phyloP scores from a whole-genome alignment of 2,113 vertebrate species.

The Dasypus novemcinctus region DNA sequence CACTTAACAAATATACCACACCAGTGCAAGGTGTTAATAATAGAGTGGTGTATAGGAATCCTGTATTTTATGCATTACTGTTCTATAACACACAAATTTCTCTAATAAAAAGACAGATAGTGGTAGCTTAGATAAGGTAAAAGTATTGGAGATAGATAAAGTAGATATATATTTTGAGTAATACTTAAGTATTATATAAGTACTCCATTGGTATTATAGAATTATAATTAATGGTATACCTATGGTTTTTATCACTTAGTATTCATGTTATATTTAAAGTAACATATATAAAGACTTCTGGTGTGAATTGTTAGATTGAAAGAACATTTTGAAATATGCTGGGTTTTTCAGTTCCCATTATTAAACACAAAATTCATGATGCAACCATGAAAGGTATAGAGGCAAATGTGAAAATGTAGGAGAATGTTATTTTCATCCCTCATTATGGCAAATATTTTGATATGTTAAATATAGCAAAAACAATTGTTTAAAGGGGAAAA shows the following conservation, averaged over 20 bases:
- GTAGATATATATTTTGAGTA: not conserved
- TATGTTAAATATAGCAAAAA: conserved; percentile 2
- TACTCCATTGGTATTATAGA: not conserved
- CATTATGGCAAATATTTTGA: not conserved
- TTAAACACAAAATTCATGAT: not conserved
- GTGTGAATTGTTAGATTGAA: not conserved
- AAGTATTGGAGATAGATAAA: not conserved
- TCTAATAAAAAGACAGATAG: not conserved
- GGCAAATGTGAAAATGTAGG: conserved; percentile 18
- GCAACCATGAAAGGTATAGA: not conserved
- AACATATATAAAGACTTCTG: not conserved
- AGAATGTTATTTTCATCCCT: not conserved
- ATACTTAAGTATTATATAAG: not conserved
- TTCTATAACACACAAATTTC: too few relatives aligned
- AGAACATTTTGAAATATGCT: conserved; percentile 13
- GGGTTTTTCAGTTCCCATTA: not conserved
- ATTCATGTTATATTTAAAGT: conserved; percentile 13
- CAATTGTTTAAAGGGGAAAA: not conserved
- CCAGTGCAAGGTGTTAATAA: too few relatives aligned
- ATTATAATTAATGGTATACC: not conserved
- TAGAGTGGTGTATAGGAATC: too few relatives aligned
- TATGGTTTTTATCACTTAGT: not conserved
- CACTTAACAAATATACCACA: too few relatives aligned
- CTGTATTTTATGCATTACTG: too few relatives aligned
- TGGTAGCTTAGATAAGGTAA: not conserved